These are phyloP conservation scores for Mimas tiliae DNA, from an alignment of 2,888 invertebrate genomes.

Conservation along the genomic window DNA sequence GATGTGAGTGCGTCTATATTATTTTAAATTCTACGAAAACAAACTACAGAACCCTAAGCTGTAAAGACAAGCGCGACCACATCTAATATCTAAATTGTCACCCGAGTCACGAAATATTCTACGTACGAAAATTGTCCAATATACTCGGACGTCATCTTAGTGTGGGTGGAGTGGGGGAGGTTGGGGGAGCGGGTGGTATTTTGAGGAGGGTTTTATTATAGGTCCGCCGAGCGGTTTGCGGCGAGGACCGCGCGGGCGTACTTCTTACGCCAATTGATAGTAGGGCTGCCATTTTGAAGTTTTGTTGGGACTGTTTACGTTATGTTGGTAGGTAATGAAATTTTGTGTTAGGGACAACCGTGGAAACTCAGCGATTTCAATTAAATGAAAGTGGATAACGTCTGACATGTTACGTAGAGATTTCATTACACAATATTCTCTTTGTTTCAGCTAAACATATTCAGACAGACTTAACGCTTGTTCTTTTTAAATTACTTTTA, in stretches of 20 bases:
- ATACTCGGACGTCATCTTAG: slow-evolving; percentile 74
- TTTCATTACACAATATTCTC: no score
- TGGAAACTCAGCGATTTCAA: neutral
- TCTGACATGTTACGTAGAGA: no score
- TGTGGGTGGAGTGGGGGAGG: slow-evolving; percentile 59
- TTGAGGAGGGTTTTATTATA: slow-evolving; percentile 73
- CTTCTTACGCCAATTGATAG: slow-evolving; percentile 71
- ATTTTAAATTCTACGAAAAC: neutral
- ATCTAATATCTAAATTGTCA: slow-evolving; percentile 65
- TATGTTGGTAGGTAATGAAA: neutral
- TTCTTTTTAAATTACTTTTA: no score
- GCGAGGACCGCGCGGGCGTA: slow-evolving; percentile 58
- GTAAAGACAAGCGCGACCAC: slow-evolving; percentile 27
- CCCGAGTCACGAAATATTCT: slow-evolving; percentile 60
- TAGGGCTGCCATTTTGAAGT: slow-evolving; percentile 62
- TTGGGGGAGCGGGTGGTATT: slow-evolving; percentile 48
- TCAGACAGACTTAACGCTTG: no score
- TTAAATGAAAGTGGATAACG: no score
- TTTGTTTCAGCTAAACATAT: no score
- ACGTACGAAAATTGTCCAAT: slow-evolving; percentile 78
- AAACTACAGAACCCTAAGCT: slow-evolving; percentile 24
- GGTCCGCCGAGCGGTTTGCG: slow-evolving; percentile 65
- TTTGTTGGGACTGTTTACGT: neutral
- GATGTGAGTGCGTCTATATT: no score
- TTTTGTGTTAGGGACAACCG: neutral